A percentile compares a stretch with the other conserved stretches of the same genome.
phyloP scores from a whole-genome alignment of 2,113 vertebrate genomes.

The Oceanodroma tethys region DNA sequence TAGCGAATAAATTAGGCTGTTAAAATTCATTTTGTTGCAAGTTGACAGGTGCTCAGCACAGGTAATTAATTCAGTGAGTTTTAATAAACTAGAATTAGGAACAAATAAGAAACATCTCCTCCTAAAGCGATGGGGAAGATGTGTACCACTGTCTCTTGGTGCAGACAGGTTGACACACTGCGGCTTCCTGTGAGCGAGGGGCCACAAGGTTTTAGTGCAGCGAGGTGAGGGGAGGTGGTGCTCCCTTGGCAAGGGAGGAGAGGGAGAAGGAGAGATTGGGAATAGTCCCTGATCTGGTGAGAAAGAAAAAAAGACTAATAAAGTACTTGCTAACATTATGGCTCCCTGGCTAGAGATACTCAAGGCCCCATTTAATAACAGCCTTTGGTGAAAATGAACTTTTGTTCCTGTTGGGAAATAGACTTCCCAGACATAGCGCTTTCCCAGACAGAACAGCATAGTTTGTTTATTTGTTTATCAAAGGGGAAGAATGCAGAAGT shows the following conservation, averaged over 20 bases:
- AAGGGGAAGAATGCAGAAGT: not conserved
- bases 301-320: not conserved
- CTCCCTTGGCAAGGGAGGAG: not conserved
- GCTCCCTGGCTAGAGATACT: not conserved
- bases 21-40: constrained; percentile 28
- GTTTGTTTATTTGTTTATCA: not conserved
- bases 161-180: not conserved
- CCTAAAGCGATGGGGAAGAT: not conserved
- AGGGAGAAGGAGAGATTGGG: not conserved
- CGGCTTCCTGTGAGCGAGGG: not conserved
- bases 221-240: not conserved
- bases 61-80: constrained; percentile 16
- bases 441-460: not conserved
- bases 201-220: not conserved
- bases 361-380: not conserved
- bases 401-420: not conserved
- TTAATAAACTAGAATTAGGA: not conserved
- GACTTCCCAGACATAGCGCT: not conserved
- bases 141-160: not conserved
- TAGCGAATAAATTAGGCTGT: not conserved
- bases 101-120: not conserved
- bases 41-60: not conserved
- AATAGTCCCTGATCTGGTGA: not conserved
- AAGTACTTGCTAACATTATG: not conserved
- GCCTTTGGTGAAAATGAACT: not conserved